These are phyloP conservation scores for Drosophila repletoides DNA, from an alignment of 1,140 invertebrate species.

Conservation along the genomic window DNA sequence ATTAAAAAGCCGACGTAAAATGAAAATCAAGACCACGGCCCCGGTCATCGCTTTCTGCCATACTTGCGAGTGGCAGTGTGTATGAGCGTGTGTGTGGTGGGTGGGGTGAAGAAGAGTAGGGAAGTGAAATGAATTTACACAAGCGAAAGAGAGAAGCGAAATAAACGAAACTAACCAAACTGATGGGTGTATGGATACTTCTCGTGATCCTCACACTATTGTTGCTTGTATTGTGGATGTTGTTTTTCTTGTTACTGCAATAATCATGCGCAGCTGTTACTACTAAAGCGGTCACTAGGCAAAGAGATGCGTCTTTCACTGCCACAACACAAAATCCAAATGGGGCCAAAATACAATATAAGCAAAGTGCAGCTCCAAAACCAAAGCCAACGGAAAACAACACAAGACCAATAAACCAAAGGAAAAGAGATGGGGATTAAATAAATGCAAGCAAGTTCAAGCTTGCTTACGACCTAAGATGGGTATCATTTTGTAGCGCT, in stretches of 20 bases:
- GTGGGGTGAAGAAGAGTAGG: too few species aligned
- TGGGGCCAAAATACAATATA: constrained; percentile 1
- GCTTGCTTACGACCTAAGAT: constrained; percentile 41
- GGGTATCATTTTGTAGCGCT: constrained; percentile 34
- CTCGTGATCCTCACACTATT: neutral
- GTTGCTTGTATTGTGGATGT: constrained; percentile 4
- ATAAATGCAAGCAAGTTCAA: neutral
- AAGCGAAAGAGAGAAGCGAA: neutral
- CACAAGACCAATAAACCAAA: constrained; percentile 10
- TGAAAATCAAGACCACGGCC: constrained; percentile 40
- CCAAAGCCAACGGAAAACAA: neutral
- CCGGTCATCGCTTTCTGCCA: constrained; percentile 4
- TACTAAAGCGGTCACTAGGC: constrained; percentile 5
- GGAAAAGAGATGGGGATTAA: neutral
- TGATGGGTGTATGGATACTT: constrained; percentile 17
- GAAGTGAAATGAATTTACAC: constrained; percentile 20
- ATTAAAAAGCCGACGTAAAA: constrained; percentile 56
- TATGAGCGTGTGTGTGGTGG: too few species aligned
- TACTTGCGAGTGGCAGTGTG: too few species aligned
- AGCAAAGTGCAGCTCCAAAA: neutral
- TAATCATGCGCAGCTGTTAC: constrained; percentile 56
- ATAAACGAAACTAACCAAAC: constrained; percentile 11
- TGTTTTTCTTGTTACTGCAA: constrained; percentile 27
- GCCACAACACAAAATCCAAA: constrained; percentile 5
- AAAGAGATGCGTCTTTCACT: constrained; percentile 1